Evolutionary conservation across 2,888 invertebrate genomes (phyloP).

Genomic region (Oxytorus armatus): DNA sequence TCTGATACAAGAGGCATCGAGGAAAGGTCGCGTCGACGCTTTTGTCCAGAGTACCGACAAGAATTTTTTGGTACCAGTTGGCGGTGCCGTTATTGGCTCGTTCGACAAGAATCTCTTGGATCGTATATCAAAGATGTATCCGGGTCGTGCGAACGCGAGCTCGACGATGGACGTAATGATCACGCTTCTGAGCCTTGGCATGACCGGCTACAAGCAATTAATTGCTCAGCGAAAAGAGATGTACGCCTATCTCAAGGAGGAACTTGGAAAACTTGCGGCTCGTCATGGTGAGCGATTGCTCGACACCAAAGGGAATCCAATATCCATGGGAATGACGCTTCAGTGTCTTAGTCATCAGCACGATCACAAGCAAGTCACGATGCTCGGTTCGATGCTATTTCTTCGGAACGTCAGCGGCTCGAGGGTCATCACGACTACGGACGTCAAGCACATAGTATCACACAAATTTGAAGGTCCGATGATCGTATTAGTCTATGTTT

Average conservation of each 20-base stretch:
- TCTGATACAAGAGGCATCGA: slow-evolving; percentile 88
- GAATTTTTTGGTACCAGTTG: slow-evolving; percentile 93
- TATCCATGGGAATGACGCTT: slow-evolving; percentile 88
- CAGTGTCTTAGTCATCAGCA: slow-evolving; percentile 81
- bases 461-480: slow-evolving; percentile 86
- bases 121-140: slow-evolving; percentile 89
- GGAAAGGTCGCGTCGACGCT: slow-evolving; percentile 90
- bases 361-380: slow-evolving; percentile 85
- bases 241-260: slow-evolving; percentile 87
- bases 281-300: slow-evolving; percentile 87
- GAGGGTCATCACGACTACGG: slow-evolving; percentile 87
- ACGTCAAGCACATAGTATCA: slow-evolving; percentile 86
- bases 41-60: slow-evolving; percentile 94
- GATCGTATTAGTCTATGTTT: slow-evolving; percentile 14
- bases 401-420: slow-evolving; percentile 90
- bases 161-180: slow-evolving; percentile 91
- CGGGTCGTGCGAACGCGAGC: slow-evolving; percentile 90
- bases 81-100: slow-evolving; percentile 91
- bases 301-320: slow-evolving; percentile 88
- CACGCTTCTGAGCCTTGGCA: slow-evolving; percentile 90
- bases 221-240: slow-evolving; percentile 87
- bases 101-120: slow-evolving; percentile 88
- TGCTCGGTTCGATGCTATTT: slow-evolving; percentile 90
- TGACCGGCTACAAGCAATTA: slow-evolving; percentile 87
- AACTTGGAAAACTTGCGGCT: slow-evolving; percentile 86